Base-by-base conservation (phyloP, 2,888 invertebrate genomes). In the Blastobasis adustella region DNA sequence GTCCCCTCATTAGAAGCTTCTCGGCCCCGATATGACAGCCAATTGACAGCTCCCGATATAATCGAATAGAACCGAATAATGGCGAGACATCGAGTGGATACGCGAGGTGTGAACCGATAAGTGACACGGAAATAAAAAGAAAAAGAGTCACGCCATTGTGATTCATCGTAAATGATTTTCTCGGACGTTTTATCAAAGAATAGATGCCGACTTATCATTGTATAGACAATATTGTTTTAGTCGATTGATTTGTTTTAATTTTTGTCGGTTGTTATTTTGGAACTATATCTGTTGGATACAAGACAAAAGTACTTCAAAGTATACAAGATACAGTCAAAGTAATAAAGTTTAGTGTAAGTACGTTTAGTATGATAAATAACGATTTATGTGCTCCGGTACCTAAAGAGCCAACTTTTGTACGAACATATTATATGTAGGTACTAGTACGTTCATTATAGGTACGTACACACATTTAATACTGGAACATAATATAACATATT, bases 11-110 rank as follows among this genome's bases (percentile, higher is more conserved):
- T 72, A 76, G 81, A 81, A 69, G 70, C 54, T 69, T 69, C 79
- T 81, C 82, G 79, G 79, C 59, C 69, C 60, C 63, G 76, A 79
- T 83, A 79, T 85, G 87, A 87, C 84, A 82, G 74, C 62, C 78
- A 76, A 83, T 81, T 83, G 87, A 82, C 85, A 79, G 77, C 65
- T 69, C 65, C 71, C 70, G 67, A 70, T 72, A 74, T 78, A 76
- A 82, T 77, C 65, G 73, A 75, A 79, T 79, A 77, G 23, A 23
- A 78, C 73, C 69, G 66, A 65, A 67, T 54, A 61, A 56, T 58
- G 54, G 55, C 55, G 59, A 65, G 64, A 66, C 65, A 67, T 23
- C 23, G 23, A 23, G 23, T 23, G 23, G 23, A 23, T 68, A 65
- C 58, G 61, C 66, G 61, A 71, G 62, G 66, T 65, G 59, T 62